Evolutionary conservation across 2,797 vertebrate species (phyloP), one percentile per base, ranked within the genome.

Genomic region (Zenarchopterus dispar): DNA sequence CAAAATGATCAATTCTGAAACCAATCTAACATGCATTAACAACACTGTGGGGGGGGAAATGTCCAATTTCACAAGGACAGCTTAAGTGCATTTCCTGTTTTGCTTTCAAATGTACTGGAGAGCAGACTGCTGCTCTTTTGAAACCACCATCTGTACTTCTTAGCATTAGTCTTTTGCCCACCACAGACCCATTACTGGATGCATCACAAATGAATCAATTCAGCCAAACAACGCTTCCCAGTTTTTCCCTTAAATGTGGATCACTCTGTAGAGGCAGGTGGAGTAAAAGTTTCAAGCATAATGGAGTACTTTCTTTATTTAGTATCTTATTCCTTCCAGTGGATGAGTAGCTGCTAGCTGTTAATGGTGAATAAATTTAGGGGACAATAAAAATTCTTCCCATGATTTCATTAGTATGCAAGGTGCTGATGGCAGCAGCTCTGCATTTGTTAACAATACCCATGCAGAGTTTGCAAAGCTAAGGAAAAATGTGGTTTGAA

Each of bases 341-440:
- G 56, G 62, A 56, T 65, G 51, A 62, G 56, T 73, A 56, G 73
- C 65, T 75, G 73, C 75, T 56, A 51, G 62, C 62, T 64, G 62
- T 83, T 86, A 78, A 82, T 73, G 44, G 62, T 68, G 75, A 79
- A 85, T 74, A 81, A 52, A 82, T 86, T 74, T 80, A 48, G 31
- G 49, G 6, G 65, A 71, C 70, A 82, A 82, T 77, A 80, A 62
- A 65, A 75, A 78, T 64, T 72, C 52, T 65, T 73, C 46, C 56
- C 66, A 57, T 80, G 81, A 75, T 73, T 79, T 62, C 69, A 86
- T 88, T 86, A 80, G 78, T 73, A 75, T 87, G 62, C 81, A 73
- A 62, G 73, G 60, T 86, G 82, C 87, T 85, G 81, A 84, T 78
- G 76, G 74, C 75, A 89, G 84, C 80, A 81, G 75, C 72, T 76